Percentiles rank a stretch among this genome's conserved stretches.
phyloP scores from a whole-genome alignment of 30 jellyfish, hydroid and myxozoan genomes.

The Catostylus mosaicus region DNA sequence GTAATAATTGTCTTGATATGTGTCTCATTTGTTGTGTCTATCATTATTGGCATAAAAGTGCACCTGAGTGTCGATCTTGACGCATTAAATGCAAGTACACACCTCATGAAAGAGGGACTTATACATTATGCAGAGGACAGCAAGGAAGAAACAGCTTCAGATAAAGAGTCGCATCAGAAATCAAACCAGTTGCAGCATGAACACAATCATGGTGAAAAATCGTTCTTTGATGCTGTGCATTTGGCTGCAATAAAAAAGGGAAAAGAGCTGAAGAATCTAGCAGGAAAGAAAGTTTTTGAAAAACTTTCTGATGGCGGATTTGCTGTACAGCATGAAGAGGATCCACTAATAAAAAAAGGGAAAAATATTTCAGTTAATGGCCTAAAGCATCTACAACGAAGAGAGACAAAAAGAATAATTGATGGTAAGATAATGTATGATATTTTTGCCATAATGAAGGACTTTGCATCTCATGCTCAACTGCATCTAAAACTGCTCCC shows the following conservation, averaged over 20 bases:
- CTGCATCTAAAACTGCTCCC: too few relatives aligned
- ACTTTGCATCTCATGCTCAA: too few relatives aligned
- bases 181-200: neutral
- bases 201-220: neutral
- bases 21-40: slow-evolving; percentile 21
- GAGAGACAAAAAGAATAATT: too few relatives aligned
- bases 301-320: slow-evolving; percentile 9
- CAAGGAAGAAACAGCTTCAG: neutral
- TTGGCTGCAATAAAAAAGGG: neutral
- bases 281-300: slow-evolving; percentile 15
- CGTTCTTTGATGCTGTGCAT: slow-evolving; percentile 11
- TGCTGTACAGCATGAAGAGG: too few relatives aligned
- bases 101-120: neutral
- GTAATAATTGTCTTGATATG: slow-evolving; percentile 17
- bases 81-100: neutral
- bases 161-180: neutral
- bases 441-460: too few relatives aligned
- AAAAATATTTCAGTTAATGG: neutral
- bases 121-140: neutral
- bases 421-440: too few relatives aligned
- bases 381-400: too few relatives aligned
- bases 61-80: slow-evolving; percentile 10
- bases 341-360: too few relatives aligned
- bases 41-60: slow-evolving; percentile 13
- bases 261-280: neutral